Conservation (phyloP, 2,113 vertebrate genomes). For the Vulpes lagopus region DNA sequence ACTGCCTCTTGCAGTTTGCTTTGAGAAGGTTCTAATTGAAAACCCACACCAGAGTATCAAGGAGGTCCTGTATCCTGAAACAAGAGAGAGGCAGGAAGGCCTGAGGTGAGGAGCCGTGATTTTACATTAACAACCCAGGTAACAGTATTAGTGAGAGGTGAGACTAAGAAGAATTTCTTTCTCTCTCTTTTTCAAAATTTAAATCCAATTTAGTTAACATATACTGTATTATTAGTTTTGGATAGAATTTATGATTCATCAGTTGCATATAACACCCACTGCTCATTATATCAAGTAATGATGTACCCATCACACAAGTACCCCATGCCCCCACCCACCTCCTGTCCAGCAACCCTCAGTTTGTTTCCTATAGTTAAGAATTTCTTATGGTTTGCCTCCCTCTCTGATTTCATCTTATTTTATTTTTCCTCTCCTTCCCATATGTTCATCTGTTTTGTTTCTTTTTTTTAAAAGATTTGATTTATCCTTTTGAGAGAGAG, state of each 20-base stretch:
- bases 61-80: not conserved
- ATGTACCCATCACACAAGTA: not conserved
- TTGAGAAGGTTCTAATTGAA: not conserved
- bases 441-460: not conserved
- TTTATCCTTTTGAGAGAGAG: too few relatives aligned
- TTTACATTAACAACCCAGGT: not conserved
- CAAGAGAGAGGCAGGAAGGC: not conserved
- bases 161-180: not conserved
- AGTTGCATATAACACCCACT: not conserved
- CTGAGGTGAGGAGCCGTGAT: not conserved
- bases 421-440: not conserved
- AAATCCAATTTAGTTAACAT: not conserved
- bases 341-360: not conserved
- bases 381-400: not conserved
- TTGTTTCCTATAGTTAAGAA: not conserved
- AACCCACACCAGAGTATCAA: not conserved
- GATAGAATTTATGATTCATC: not conserved
- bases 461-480: not conserved
- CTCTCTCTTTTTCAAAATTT: not conserved
- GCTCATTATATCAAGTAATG: not conserved
- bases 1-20: not conserved
- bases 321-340: not conserved
- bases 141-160: not conserved
- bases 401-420: not conserved
- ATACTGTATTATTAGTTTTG: not conserved